Percentiles rank a stretch among this genome's conserved stretches.
Conservation (phyloP, 2,888 invertebrate genomes). For the Netelia inedita region DNA sequence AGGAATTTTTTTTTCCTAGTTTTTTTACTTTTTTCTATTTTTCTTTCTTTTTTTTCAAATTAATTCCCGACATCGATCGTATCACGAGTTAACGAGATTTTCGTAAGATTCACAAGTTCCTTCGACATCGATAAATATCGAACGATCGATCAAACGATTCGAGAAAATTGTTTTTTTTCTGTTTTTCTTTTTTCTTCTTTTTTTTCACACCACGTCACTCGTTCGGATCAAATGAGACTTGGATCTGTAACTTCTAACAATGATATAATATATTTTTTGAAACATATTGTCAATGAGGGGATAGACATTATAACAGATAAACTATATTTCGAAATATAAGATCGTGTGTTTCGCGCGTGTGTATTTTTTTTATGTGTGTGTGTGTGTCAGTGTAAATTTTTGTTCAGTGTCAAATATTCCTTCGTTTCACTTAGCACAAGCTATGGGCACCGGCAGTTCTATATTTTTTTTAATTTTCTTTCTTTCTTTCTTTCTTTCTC, state of each 20-base stretch:
- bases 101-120: not conserved
- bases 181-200: not conserved
- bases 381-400: slow-evolving; percentile 37
- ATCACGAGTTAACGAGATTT: too few relatives aligned
- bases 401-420: slow-evolving; percentile 56
- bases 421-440: slow-evolving; percentile 52
- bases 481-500: slow-evolving; percentile 12
- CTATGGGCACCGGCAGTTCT: slow-evolving; percentile 55
- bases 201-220: not conserved
- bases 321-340: slow-evolving; percentile 82
- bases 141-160: not conserved
- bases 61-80: too few relatives aligned
- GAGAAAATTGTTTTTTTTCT: not conserved
- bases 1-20: too few relatives aligned
- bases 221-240: slow-evolving; percentile 53
- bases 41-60: too few relatives aligned
- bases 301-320: slow-evolving; percentile 84
- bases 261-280: slow-evolving; percentile 82
- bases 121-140: not conserved
- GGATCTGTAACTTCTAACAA: slow-evolving; percentile 82
- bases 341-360: slow-evolving; percentile 68
- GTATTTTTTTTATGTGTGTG: slow-evolving; percentile 26
- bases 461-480: slow-evolving; percentile 37
- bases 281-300: slow-evolving; percentile 84
- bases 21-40: too few relatives aligned